These are phyloP conservation scores for Glaucomys volans DNA, from an alignment of 2,113 vertebrate genomes.

Conservation along the genomic window DNA sequence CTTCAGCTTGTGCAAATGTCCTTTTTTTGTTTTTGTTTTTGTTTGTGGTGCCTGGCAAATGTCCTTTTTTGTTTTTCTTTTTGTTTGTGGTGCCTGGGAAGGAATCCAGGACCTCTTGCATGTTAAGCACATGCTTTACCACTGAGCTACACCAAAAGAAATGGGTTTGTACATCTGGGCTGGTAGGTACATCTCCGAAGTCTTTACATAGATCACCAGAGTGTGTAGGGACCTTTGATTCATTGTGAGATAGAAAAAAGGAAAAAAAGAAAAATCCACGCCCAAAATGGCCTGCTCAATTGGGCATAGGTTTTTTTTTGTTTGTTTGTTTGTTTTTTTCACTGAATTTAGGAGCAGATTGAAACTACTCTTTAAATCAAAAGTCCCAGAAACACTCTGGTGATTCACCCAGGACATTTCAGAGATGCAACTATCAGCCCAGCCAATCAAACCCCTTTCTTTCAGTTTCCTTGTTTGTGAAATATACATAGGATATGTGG, in stretches of 20 bases:
- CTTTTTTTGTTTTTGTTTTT: not conserved
- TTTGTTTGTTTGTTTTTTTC: too few relatives aligned
- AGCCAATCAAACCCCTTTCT: not conserved
- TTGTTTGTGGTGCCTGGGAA: not conserved
- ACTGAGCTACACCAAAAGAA: not conserved
- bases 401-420: not conserved
- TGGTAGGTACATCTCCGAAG: not conserved
- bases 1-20: not conserved
- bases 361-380: not conserved
- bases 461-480: not conserved
- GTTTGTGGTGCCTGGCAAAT: not conserved
- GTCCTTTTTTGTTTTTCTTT: not conserved
- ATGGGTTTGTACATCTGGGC: not conserved
- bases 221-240: not conserved
- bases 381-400: not conserved
- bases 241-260: not conserved
- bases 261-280: not conserved
- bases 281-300: not conserved
- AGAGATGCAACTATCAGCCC: not conserved
- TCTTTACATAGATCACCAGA: not conserved
- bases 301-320: not conserved
- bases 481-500: not conserved
- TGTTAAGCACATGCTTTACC: not conserved
- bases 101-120: not conserved
- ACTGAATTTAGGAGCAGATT: not conserved